Base-by-base conservation (phyloP, 2,113 vertebrate species). In the Toxotes jaculatrix region DNA sequence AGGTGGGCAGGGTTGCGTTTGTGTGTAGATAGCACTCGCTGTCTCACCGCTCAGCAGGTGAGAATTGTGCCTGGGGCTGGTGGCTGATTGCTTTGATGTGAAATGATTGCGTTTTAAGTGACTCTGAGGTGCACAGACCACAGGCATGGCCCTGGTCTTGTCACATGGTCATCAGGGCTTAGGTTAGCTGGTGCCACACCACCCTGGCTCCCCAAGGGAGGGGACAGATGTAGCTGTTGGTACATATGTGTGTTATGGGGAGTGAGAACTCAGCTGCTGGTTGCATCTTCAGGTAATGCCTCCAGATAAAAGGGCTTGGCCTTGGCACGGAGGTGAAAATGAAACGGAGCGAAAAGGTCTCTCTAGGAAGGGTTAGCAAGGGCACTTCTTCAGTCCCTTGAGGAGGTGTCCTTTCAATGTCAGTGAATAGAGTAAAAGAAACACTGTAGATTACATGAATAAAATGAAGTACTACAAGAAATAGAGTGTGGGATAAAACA, bases 21-120 rank as follows among this genome's bases (percentile, higher is more conserved):
- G 43, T 74, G 75, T 69, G 79, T 61, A 61, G 84, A 83, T 79
- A 36, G 68, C 6, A 6, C 64, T 80, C 21, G 36, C 63, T 13
- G 71, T 93, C 87, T 93, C 85, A 74, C 86, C 27, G 81, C 93
- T 91, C 92, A 84, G 88, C 32, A 65, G 92, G 94, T 93, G 93
- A 91, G 93, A 94, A 95, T 91, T 90, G 88, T 59, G 89, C 93
- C 89, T 47, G 56, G 59, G 87, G 90, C 86, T 32, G 70, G 80
- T 81, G 84, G 72, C 85, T 93, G 95, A 95, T 95, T 94, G 91
- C 94, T 92, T 91, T 88, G 88, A 95, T 93, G 89, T 91, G 90
- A 94, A 93, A 93, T 95, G 81, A 93, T 91, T 95, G 90, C 71
- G 10, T 90, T 92, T 90, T 90, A 83, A 74, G 78, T 75, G 81